Evolutionary conservation across 2,888 invertebrate species (phyloP).

Genomic region (Diarsia mendica): DNA sequence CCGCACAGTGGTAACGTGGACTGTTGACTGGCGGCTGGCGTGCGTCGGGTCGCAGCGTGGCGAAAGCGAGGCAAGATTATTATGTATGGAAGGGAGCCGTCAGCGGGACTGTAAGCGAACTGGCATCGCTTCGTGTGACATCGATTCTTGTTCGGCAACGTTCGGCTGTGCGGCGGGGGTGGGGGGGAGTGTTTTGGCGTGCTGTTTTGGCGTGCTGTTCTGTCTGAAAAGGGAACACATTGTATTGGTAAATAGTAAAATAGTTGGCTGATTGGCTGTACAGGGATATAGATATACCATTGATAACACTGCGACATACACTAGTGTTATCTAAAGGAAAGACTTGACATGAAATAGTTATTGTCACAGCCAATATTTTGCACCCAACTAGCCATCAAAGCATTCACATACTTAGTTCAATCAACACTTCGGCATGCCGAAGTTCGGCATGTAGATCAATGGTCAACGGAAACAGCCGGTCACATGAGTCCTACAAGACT

Average conservation of each 20-base stretch:
- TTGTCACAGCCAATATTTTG: not conserved
- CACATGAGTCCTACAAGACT: not conserved
- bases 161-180: constrained; percentile 72
- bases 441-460: not conserved
- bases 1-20: constrained; percentile 77
- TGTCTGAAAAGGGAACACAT: constrained; percentile 32
- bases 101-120: constrained; percentile 69
- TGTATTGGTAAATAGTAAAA: constrained; percentile 17
- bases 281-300: constrained; percentile 4
- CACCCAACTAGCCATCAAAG: not conserved
- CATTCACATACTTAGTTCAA: not conserved
- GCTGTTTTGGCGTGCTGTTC: constrained; percentile 57
- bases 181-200: constrained; percentile 70
- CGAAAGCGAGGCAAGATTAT: constrained; percentile 82
- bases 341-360: constrained; percentile 10
- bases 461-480: not conserved
- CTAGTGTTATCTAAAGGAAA: constrained; percentile 15
- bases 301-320: not conserved
- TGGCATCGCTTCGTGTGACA: constrained; percentile 85
- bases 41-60: constrained; percentile 69
- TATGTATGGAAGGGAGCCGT: constrained; percentile 73
- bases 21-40: constrained; percentile 62
- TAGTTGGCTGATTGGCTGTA: too few species aligned
- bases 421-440: not conserved
- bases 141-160: constrained; percentile 84